Percentiles rank a stretch among this genome's conserved stretches.
phyloP scores from a whole-genome alignment of 2,888 invertebrate genomes.

The Cerceris ruficornis region DNA sequence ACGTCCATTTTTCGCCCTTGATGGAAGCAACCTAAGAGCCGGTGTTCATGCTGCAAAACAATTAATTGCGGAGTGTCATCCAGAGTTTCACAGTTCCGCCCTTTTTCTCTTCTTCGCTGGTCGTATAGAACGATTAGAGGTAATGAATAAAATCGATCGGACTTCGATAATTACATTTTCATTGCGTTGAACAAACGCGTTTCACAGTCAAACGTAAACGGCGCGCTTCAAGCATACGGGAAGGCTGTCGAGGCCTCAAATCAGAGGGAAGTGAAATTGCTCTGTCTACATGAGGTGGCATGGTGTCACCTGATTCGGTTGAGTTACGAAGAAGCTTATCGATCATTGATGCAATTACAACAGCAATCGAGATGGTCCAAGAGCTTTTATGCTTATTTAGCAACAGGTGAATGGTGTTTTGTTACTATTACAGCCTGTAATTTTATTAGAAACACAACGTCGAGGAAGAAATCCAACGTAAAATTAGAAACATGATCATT shows the following conservation, averaged over 20 bases:
- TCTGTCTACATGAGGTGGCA: slow-evolving; percentile 86
- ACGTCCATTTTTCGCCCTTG: slow-evolving; percentile 86
- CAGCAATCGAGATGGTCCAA: slow-evolving; percentile 86
- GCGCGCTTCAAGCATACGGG: slow-evolving; percentile 84
- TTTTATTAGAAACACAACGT: no score
- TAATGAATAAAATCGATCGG: slow-evolving; percentile 69
- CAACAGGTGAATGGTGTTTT: slow-evolving; percentile 76
- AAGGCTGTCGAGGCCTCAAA: slow-evolving; percentile 84
- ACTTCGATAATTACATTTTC: not conserved
- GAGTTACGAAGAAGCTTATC: slow-evolving; percentile 83
- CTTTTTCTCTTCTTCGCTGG: slow-evolving; percentile 87
- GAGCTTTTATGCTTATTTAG: slow-evolving; percentile 86
- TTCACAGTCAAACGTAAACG: slow-evolving; percentile 84
- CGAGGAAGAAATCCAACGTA: no score
- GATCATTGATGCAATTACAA: slow-evolving; percentile 83
- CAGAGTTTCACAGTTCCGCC: slow-evolving; percentile 85
- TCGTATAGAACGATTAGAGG: slow-evolving; percentile 85
- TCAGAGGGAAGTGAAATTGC: slow-evolving; percentile 86
- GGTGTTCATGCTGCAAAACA: slow-evolving; percentile 84
- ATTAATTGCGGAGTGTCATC: slow-evolving; percentile 83
- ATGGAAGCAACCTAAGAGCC: slow-evolving; percentile 84
- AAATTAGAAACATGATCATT: no score
- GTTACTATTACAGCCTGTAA: not conserved
- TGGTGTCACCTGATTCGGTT: slow-evolving; percentile 87
- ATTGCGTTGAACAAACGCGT: not conserved